Evolutionary conservation across 2,888 invertebrate genomes (phyloP).

Genomic region (Peribatodes rhomboidaria): DNA sequence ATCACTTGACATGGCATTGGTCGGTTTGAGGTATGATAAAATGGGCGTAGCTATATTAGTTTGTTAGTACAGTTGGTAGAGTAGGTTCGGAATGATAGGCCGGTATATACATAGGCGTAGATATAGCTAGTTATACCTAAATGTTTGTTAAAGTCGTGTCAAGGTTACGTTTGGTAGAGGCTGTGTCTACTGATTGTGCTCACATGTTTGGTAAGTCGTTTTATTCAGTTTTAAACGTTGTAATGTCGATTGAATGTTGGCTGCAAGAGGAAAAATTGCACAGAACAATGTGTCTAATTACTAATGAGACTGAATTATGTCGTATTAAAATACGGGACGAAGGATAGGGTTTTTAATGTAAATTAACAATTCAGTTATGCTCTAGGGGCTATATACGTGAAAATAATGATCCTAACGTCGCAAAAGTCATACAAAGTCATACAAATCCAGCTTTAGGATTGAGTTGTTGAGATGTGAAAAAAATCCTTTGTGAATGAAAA

Average conservation of each 20-base stretch:
- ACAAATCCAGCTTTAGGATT: no score
- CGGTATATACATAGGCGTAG: slow-evolving; percentile 27
- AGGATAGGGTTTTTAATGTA: no score
- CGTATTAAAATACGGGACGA: no score
- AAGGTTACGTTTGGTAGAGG: slow-evolving; percentile 7
- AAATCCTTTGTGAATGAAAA: no score
- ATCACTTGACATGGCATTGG: slow-evolving; percentile 79
- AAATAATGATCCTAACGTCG: no score
- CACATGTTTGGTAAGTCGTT: slow-evolving; percentile 7
- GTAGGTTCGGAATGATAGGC: slow-evolving; percentile 38
- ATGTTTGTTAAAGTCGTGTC: slow-evolving; percentile 25
- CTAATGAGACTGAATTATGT: no score
- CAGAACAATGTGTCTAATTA: background rate
- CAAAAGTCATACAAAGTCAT: no score
- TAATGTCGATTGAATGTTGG: background rate
- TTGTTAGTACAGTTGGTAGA: slow-evolving; percentile 56
- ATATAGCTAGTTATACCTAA: slow-evolving; percentile 12
- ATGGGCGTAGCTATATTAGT: slow-evolving; percentile 78
- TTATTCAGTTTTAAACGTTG: background rate
- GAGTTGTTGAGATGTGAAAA: no score
- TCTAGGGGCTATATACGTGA: no score
- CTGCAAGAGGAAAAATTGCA: background rate
- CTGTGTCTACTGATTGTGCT: background rate
- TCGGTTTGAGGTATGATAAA: slow-evolving; percentile 78
- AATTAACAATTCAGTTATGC: no score